These are phyloP conservation scores for Charina bottae DNA, from an alignment of 2,113 vertebrate species.

Conservation along the genomic window DNA sequence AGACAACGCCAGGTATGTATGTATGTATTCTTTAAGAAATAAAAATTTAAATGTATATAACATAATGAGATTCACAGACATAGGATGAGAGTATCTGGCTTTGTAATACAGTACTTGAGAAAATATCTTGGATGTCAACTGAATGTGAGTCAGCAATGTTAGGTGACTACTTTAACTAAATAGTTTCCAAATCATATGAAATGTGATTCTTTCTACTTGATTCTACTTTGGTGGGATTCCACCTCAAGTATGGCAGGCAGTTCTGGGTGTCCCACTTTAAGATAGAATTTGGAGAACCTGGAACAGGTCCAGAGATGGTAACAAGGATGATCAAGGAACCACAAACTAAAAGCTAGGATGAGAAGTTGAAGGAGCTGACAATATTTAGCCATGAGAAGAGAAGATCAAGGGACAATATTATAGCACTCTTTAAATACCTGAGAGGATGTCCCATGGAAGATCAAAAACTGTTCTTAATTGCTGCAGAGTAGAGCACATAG, in stretches of 20 bases:
- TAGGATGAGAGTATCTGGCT: not conserved
- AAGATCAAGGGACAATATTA: not conserved
- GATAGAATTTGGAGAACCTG: not conserved
- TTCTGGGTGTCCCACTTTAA: not conserved
- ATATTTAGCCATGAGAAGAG: not conserved
- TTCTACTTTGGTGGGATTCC: not conserved
- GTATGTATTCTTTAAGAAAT: not conserved
- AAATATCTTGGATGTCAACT: not conserved
- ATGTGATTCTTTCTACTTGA: not conserved
- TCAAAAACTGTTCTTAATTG: not conserved
- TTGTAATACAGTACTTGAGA: not conserved
- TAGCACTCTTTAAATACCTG: not conserved
- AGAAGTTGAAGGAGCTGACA: not conserved
- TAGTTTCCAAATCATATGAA: not conserved
- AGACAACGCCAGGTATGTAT: conserved; percentile 74
- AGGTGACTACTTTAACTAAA: not conserved
- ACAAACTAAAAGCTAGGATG: not conserved
- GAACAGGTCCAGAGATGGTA: not conserved
- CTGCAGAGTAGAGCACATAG: not conserved
- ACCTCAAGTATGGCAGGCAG: not conserved
- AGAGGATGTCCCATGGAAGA: not conserved
- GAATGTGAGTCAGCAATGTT: not conserved
- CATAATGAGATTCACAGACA: not conserved
- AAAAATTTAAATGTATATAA: not conserved
- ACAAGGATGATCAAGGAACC: not conserved